phyloP scores from a whole-genome alignment of 2,113 vertebrate genomes.

The Cyprinodon variegatus region DNA sequence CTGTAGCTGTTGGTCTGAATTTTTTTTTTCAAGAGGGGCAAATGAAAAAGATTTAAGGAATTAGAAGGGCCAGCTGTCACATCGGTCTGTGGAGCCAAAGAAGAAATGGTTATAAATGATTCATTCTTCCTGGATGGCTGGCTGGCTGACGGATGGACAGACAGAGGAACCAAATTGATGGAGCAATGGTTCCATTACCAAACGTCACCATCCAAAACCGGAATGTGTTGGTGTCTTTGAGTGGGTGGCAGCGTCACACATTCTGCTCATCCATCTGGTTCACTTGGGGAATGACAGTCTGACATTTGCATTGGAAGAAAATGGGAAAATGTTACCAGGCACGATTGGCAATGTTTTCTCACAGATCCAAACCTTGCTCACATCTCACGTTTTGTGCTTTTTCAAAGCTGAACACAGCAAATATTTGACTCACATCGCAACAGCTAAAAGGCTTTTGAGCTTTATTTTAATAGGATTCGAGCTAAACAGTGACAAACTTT shows the following conservation, averaged over 20 bases:
- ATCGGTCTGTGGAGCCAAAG: conserved; percentile 60
- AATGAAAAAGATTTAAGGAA: conserved; percentile 63
- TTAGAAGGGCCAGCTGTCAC: conserved; percentile 70
- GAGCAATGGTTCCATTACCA: conserved; percentile 40
- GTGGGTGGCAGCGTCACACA: conserved; percentile 52
- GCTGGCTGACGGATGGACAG: conserved; percentile 45
- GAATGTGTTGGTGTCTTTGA: conserved; percentile 20
- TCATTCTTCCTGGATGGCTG: conserved; percentile 62
- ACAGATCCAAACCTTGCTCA: conserved; percentile 44
- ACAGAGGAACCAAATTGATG: conserved; percentile 35
- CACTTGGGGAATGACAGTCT: conserved; percentile 57
- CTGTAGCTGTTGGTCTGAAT: conserved; percentile 33
- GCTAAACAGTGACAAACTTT: conserved; percentile 38
- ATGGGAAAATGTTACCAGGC: conserved; percentile 40
- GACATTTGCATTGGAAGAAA: conserved; percentile 69
- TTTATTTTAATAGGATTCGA: conserved; percentile 49
- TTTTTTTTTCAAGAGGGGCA: conserved; percentile 53
- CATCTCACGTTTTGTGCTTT: conserved; percentile 26
- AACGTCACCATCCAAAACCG: conserved; percentile 1
- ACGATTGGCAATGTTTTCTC: conserved; percentile 41
- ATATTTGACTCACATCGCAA: conserved; percentile 54
- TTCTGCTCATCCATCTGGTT: conserved; percentile 75
- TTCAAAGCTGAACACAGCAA: conserved; percentile 36
- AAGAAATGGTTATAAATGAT: conserved; percentile 71
- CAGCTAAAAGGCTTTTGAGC: conserved; percentile 43